phyloP scores from a whole-genome alignment of 2,113 vertebrate species.

The Phocoena sinus region DNA sequence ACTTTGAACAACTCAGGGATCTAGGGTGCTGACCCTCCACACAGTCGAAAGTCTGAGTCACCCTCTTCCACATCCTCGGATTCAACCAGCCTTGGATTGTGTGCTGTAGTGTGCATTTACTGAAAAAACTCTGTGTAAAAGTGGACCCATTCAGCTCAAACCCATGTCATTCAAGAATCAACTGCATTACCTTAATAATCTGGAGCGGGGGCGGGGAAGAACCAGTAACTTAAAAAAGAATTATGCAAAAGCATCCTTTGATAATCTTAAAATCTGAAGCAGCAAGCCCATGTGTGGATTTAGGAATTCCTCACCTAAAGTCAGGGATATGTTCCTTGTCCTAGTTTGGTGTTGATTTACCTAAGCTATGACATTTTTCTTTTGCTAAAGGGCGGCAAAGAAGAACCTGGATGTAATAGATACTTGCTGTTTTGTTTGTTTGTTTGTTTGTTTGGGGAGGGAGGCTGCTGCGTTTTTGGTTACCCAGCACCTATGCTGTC shows the following conservation, averaged over 20 bases:
- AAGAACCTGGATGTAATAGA: not conserved
- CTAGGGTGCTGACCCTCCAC: not conserved
- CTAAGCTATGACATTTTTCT: not conserved
- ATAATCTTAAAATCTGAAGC: not conserved
- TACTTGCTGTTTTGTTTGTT: not conserved
- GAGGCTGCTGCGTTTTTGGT: not conserved
- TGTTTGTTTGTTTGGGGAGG: not conserved
- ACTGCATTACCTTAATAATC: not conserved
- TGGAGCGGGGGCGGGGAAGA: not conserved
- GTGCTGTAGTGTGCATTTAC: not conserved
- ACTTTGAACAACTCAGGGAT: not conserved
- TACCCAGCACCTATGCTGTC: not conserved
- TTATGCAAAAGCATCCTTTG: not conserved
- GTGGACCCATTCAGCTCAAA: not conserved
- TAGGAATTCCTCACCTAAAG: not conserved
- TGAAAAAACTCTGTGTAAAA: not conserved
- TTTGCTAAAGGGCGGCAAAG: not conserved
- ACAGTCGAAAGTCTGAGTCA: not conserved
- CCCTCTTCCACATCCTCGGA: not conserved
- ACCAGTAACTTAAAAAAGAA: not conserved
- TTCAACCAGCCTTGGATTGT: not conserved
- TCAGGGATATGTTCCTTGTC: rapidly evolving
- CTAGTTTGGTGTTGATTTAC: not conserved
- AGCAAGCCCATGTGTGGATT: not conserved
- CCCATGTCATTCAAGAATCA: not conserved